Base-by-base conservation (phyloP, 1,140 invertebrate genomes). In the Drosophila mayri region DNA sequence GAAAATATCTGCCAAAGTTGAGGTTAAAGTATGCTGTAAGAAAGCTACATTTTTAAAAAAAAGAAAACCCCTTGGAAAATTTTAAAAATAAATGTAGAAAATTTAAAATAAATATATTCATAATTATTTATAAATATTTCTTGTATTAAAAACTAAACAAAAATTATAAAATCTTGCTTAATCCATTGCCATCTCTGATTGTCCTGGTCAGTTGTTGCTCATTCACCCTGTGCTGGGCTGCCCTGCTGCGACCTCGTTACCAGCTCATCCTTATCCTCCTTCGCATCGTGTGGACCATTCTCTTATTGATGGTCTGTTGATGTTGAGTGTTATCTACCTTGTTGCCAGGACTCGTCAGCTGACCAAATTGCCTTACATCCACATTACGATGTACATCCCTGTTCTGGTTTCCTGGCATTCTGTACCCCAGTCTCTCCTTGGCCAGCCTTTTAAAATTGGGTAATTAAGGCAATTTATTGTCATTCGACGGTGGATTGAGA, bases 381-480 rank as follows among this genome's bases (percentile, higher is more conserved):
- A 79, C 77, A 88, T 84, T 87, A 87, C 84, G 81, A 70, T 63
- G 68, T 71, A 58, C 32, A 44, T 61, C 20, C 68, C 22, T 44
- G 52, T 44, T 20, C 35, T 40, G 44, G 49, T 12, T 50, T 30
- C 38, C 47, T 14, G 20, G 9, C 25, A 18, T 30, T 32, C 49
- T 49, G 30, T 30, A 10, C n/a, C 9, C 22, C 8, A 12, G 44
- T 30, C 57, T 35, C 38, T 35, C 38, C 44, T 55, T 35, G 35
- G 38, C 9, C 54, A 47, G 61, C 44, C 76, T 74, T 90, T 90
- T 86, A 81, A 90, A 90, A 90, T 85, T 88, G 85, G 81, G 81
- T 85, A 90, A 90, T 90, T 90, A 90, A 90, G 81, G 86, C 85
- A 90, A 90, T 90, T 90, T 90, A 90, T 90, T 59, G 74, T 49